Percentiles rank a stretch among this genome's conserved stretches.
Conservation (phyloP, 1,140 invertebrate species). For the Euborellia annulipes region DNA sequence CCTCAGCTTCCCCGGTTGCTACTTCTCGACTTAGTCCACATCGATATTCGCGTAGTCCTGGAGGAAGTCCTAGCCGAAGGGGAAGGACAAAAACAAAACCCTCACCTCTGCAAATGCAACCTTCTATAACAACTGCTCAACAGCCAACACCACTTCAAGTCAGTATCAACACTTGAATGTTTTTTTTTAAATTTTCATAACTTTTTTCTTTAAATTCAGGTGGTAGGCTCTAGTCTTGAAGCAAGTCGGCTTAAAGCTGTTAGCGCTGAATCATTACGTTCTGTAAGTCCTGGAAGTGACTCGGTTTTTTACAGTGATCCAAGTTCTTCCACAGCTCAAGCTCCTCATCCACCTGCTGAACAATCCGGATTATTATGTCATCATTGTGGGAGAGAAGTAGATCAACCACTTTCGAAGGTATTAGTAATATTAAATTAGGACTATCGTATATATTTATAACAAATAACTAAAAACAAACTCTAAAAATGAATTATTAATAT, state of each 20-base stretch:
- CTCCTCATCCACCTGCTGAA: constrained; percentile 6
- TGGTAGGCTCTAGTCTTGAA: constrained; percentile 16
- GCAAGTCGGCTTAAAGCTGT: constrained; percentile 50
- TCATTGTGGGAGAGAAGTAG: constrained; percentile 63
- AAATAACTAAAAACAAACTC: too few relatives aligned
- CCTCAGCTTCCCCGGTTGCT: too few relatives aligned
- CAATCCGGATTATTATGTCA: constrained; percentile 40
- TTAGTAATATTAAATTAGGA: too few relatives aligned
- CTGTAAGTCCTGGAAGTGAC: constrained; percentile 71
- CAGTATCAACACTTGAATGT: neutral
- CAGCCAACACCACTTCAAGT: neutral
- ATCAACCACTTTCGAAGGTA: too few relatives aligned
- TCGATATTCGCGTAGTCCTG: constrained; percentile 15
- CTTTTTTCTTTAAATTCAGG: constrained; percentile 7
- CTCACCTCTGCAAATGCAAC: too few relatives aligned
- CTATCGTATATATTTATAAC: too few relatives aligned
- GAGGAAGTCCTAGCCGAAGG: constrained; percentile 16
- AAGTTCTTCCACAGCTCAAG: constrained; percentile 30
- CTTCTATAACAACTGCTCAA: too few relatives aligned
- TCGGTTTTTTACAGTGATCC: constrained; percentile 64
- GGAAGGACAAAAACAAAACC: constrained; percentile 3
- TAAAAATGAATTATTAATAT: too few relatives aligned
- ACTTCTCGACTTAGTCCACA: constrained; percentile 16
- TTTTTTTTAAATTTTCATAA: neutral
- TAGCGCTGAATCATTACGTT: constrained; percentile 66